Percentiles rank a stretch among this genome's conserved stretches.
These are phyloP conservation scores for Neolamprologus modestus DNA, from an alignment of 2,113 vertebrate species.

Conservation along the genomic window DNA sequence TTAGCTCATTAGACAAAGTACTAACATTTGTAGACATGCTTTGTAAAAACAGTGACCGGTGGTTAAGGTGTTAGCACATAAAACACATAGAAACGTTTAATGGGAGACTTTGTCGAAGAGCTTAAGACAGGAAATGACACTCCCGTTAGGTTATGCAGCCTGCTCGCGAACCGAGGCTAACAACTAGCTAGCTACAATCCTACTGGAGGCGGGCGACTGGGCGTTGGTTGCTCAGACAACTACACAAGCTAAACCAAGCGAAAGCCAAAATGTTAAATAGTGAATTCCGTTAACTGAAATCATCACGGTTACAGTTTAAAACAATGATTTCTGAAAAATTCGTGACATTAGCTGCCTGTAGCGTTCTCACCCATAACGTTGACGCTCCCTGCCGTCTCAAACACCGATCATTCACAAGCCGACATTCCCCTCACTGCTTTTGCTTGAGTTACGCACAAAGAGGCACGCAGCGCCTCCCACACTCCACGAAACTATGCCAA, in stretches of 20 bases:
- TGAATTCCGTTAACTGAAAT: background rate
- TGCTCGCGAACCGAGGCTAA: conserved; percentile 30
- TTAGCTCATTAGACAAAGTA: background rate
- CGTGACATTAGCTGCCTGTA: background rate
- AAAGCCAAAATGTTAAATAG: background rate
- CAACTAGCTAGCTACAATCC: conserved; percentile 17
- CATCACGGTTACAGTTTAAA: background rate
- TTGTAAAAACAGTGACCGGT: background rate
- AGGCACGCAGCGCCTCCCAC: background rate
- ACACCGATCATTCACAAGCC: conserved; percentile 67
- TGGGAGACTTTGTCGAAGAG: conserved; percentile 4
- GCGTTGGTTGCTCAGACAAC: conserved; percentile 70
- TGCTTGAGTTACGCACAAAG: conserved; percentile 22
- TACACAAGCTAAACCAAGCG: conserved; percentile 19
- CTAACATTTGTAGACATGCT: background rate
- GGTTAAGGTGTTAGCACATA: background rate
- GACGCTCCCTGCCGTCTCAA: conserved; percentile 66
- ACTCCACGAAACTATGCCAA: background rate
- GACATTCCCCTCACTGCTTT: conserved; percentile 65
- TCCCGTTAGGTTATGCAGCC: conserved; percentile 31
- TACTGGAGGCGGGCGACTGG: conserved; percentile 59
- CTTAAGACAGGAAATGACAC: conserved; percentile 62
- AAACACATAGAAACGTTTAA: background rate
- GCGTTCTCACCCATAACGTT: conserved; percentile 72
- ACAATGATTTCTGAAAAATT: background rate